phyloP scores from a whole-genome alignment of 2,888 invertebrate species.

The Amblyjoppa fuscipennis region DNA sequence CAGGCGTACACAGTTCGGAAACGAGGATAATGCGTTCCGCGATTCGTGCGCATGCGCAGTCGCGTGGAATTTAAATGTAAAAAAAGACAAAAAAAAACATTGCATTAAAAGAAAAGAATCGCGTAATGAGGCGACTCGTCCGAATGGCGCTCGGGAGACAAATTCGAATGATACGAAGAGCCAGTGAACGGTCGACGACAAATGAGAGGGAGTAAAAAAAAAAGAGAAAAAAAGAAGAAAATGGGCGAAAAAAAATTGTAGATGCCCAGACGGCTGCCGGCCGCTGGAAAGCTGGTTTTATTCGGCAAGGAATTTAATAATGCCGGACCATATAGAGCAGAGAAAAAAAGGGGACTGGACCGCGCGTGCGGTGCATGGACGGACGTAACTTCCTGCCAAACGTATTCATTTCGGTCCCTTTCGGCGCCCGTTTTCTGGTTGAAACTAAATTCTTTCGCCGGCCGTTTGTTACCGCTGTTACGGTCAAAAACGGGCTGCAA shows the following conservation, averaged over 20 bases:
- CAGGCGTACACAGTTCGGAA: no score
- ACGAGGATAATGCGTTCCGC: no score
- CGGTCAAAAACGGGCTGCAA: not conserved
- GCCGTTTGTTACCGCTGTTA: constrained; percentile 31
- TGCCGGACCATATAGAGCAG: constrained; percentile 56
- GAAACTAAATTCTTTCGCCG: constrained; percentile 43
- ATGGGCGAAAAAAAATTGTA: constrained; percentile 31
- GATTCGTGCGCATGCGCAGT: not conserved
- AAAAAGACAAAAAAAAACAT: not conserved
- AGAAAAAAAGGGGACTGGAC: constrained; percentile 32
- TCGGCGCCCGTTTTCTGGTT: constrained; percentile 13
- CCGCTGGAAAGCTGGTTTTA: constrained; percentile 50
- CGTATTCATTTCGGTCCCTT: constrained; percentile 52
- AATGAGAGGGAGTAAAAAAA: not conserved
- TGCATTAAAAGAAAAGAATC: not conserved
- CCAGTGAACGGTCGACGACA: constrained; percentile 19
- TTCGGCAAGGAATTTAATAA: constrained; percentile 64
- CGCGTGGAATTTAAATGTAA: not conserved
- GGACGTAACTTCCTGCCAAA: constrained; percentile 36
- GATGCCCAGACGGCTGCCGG: constrained; percentile 32
- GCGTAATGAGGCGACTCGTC: not conserved
- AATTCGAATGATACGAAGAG: constrained; percentile 34
- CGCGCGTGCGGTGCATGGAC: constrained; percentile 22
- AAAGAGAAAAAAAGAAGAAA: not conserved
- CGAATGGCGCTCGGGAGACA: not conserved